Evolutionary conservation across 2,113 vertebrate species (phyloP), one percentile per base, ranked within the genome.

Genomic region (Anas platyrhynchos): DNA sequence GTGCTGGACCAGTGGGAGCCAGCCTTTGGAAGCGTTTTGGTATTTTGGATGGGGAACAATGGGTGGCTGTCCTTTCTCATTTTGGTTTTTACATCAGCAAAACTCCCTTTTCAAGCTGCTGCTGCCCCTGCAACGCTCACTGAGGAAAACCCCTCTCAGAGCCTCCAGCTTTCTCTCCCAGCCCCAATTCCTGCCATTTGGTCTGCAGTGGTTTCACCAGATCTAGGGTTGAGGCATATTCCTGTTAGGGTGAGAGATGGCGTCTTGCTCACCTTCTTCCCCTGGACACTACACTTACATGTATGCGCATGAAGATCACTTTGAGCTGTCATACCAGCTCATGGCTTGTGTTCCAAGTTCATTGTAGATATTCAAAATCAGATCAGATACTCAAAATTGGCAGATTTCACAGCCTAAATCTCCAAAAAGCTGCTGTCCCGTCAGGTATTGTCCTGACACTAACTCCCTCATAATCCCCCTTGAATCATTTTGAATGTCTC

Each of bases 261-360:
- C 23, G 2, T 15, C 16, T 46, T 85, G 56, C 55, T 34, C 29
- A 79, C 41, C 59, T 55, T 87, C 44, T 87, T 75, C 18, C 26
- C 26, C 61, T 38, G 46, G 12, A 12, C 17, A 1, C 26, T 54
- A 71, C 12, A 44, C 7, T 82, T 88, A 41, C 41, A 41, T 13
- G 41, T 41, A 23, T 0, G 0, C 21, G 36, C 1, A 0, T 59
- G 41, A 23, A 32, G n/a, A 29, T 67, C n/a, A 25, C 31, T 27
- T 75, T 56, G 55, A 65, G 44, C 27, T 27, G 32, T 81, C 65
- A 61, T 55, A 18, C 5, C 29, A 88, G 79, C 18, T 72, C 66
- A 13, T 43, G 59, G 22, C 22, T 85, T 7, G 4, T 38, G 27
- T 50, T 44, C 15, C 6, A 43, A 15, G 29, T 50, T 85, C 44